Base-by-base conservation (phyloP, 2,888 invertebrate species). In the Cerastis leucographa region DNA sequence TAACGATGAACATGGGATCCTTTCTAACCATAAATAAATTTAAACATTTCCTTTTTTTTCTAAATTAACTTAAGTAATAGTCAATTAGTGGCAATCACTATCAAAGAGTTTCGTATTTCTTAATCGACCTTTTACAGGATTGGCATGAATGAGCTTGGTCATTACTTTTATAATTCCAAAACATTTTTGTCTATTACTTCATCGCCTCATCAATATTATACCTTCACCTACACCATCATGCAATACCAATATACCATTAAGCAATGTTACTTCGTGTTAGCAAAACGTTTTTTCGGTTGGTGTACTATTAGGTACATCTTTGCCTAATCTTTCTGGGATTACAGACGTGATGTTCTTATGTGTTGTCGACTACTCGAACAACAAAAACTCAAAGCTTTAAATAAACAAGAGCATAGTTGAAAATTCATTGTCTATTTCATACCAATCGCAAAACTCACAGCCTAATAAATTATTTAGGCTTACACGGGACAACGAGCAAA, bases 351-450 rank as follows among this genome's bases (percentile, higher is more conserved):
- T 35, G 35, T 35, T n/a, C 25, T 56, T 0, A 11, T 56, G 0
- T n/a, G 25, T 14, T 2, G 22, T 25, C 22, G 46, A 22, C 14
- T 44, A 19, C 9, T 46, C 46, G 1, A 70, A 70, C 42, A 25
- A 17, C 42, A 59, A 71, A 61, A 22, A 72, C 9, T 4, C 14
- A 62, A 61, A 35, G n/a, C 40, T 29, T 44, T 51, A n/a, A 77
- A 80, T 73, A 80, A 35, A 80, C 35, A 51, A 80, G 44, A 40
- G 35, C 44, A 22, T 65, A 42, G 35, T 78, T 75, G 42, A 65
- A 75, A 65, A 78, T 78, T 65, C 56, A 78, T 78, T 59, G 74
- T 65, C 42, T 59, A 51, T 75, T 65, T 65, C 81, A 81, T 35
- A 29, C 65, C 65, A 78, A 75, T 78, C 56, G 51, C 49, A 19